Percentiles rank a stretch among this genome's conserved stretches.
Evolutionary conservation across 2,888 invertebrate genomes (phyloP).

Genomic region (Andrena bucephala): DNA sequence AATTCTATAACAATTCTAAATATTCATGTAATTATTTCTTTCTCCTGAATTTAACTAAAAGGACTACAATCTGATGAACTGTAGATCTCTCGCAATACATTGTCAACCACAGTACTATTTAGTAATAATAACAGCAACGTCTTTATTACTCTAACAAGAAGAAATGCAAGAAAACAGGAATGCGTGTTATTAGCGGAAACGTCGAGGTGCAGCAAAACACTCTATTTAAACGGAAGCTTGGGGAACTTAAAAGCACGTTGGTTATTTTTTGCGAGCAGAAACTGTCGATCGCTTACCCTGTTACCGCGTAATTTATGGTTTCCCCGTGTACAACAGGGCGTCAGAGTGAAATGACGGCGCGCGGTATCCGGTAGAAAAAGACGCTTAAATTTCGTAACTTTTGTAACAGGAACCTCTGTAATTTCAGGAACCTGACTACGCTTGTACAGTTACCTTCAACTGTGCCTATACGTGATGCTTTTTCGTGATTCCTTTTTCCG

Average conservation of each 20-base stretch:
- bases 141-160: too few species aligned
- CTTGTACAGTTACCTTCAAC: constrained; percentile 54
- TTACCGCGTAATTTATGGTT: constrained; percentile 39
- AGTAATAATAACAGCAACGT: too few species aligned
- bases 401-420: constrained; percentile 47
- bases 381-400: constrained; percentile 55
- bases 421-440: constrained; percentile 45
- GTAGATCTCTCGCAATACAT: too few species aligned
- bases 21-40: too few species aligned
- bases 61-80: too few species aligned
- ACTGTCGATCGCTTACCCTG: constrained; percentile 9
- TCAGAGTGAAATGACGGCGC: constrained; percentile 1
- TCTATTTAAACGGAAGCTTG: too few species aligned
- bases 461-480: constrained; percentile 28
- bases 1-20: too few species aligned
- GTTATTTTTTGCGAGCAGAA: constrained; percentile 2
- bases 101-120: too few species aligned
- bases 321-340: constrained; percentile 16
- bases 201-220: too few species aligned
- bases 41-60: too few species aligned
- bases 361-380: constrained; percentile 7
- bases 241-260: background rate
- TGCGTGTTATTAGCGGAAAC: too few species aligned
- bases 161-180: too few species aligned
- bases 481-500: constrained; percentile 4